Evolutionary conservation across 2,113 vertebrate genomes (phyloP).

Genomic region (Cettia cetti): DNA sequence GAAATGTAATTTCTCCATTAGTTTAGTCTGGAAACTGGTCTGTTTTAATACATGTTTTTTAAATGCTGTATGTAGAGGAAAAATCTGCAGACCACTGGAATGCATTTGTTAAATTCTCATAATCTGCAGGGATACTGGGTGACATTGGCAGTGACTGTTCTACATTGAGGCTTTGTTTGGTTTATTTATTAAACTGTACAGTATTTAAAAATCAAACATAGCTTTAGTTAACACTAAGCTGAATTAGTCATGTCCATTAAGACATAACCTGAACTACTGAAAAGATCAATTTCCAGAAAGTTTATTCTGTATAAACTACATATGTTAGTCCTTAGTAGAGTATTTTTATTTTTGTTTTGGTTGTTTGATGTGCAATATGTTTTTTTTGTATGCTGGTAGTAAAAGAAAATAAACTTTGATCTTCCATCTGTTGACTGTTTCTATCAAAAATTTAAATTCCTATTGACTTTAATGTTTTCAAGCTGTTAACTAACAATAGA

Average conservation of each 20-base stretch:
- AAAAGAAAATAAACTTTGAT: conserved; percentile 99
- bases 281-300: conserved; percentile 94
- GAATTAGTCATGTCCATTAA: conserved; percentile 86
- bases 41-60: conserved; percentile 85
- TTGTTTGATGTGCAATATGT: conserved; percentile 99
- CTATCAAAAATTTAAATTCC: conserved; percentile 45
- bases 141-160: conserved; percentile 92
- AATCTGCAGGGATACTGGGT: conserved; percentile 86
- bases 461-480: not conserved
- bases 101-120: conserved; percentile 80
- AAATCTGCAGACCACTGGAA: conserved; percentile 82
- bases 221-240: conserved; percentile 93
- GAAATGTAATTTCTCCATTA: conserved; percentile 93
- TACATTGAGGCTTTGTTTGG: conserved; percentile 91
- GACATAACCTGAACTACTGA: conserved; percentile 95
- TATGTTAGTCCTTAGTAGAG: conserved; percentile 84
- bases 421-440: conserved; percentile 90
- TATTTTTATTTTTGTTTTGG: conserved; percentile 91
- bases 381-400: conserved; percentile 99
- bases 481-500: not conserved
- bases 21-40: conserved; percentile 93
- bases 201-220: conserved; percentile 98
- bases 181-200: conserved; percentile 99
- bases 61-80: conserved; percentile 83
- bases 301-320: conserved; percentile 87